phyloP scores from a whole-genome alignment of 1,140 invertebrate genomes.

The Heliconius eleuchia region DNA sequence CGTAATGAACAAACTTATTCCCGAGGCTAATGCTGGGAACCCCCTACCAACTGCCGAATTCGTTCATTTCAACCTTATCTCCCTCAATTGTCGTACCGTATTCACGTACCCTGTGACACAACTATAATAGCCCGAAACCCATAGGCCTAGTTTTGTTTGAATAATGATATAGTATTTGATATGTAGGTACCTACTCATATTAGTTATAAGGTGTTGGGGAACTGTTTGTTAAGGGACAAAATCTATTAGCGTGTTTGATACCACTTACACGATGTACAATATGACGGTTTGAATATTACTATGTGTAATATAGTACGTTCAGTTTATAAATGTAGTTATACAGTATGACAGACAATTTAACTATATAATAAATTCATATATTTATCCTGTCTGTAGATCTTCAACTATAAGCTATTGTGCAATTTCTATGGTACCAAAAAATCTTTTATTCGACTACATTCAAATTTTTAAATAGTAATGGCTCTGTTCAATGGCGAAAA shows the following conservation, averaged over 20 bases:
- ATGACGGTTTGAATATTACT: constrained; percentile 40
- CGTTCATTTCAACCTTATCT: constrained; percentile 65
- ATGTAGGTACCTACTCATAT: constrained; percentile 52
- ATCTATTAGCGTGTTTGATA: constrained; percentile 56
- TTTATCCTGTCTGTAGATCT: not conserved
- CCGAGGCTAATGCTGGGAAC: constrained; percentile 70
- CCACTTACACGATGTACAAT: constrained; percentile 23
- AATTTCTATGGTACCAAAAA: constrained; percentile 67
- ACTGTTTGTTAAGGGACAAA: constrained; percentile 64
- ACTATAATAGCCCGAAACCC: constrained; percentile 56
- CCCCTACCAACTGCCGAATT: constrained; percentile 63
- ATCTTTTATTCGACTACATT: constrained; percentile 76
- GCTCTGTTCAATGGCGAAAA: constrained; percentile 72
- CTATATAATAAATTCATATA: not conserved
- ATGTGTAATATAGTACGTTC: constrained; percentile 10
- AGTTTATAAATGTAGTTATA: not conserved
- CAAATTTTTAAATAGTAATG: constrained; percentile 71
- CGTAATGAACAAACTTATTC: constrained; percentile 80
- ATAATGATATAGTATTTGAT: constrained; percentile 60
- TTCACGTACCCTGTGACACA: constrained; percentile 30
- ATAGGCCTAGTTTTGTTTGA: constrained; percentile 70
- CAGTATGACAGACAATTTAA: not conserved
- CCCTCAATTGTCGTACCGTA: constrained; percentile 56
- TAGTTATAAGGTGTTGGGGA: constrained; percentile 53
- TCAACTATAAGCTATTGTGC: constrained; percentile 50